Base-by-base conservation (phyloP, 2,888 invertebrate genomes). In the Harpagoxenus sublaevis region DNA sequence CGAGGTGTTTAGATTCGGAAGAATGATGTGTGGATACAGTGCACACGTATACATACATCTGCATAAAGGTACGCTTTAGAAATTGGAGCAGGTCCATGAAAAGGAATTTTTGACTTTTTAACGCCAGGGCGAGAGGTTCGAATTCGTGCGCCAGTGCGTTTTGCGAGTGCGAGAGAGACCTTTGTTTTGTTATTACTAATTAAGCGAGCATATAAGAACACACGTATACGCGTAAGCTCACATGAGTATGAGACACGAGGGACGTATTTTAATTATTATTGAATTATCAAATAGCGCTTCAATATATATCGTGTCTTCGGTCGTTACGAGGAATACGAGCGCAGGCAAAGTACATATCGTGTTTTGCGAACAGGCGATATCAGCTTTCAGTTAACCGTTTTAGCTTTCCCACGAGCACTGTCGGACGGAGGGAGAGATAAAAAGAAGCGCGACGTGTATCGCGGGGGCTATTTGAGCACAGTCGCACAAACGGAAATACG, bases 341-440 rank as follows among this genome's bases (percentile, higher is more conserved):
- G 48, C 48, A 18, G 60, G 28, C 48, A 51, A 73, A 79, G 39
- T 39, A 35, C 35, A 35, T 35, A 39, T 73, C 39, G 74, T 57
- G 15, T 73, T 57, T 60, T 73, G 28, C 57, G 15, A 39, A 45
- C 57, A 71, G 28, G 31, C 73, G 55, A 48, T 79, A 42, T 23
- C 74, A 73, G 48, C 23, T 60, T 57, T 9, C 57, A 55, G 45
- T 79, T 79, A 79, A 79, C 35, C 35, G 45, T 73, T 73, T 77
- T 35, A 65, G 65, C 39, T 77, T 42, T 73, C 74, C 60, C 74
- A 23, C 55, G 79, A 73, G 79, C 35, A 81, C 60, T 39, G 73
- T 60, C 73, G 57, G 35, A 23, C 23, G 23, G 18, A 9, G 23
- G 6, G 10, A 35, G 60, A 60, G 60, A 60, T 23, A 60, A 73